Conservation (phyloP, 2,888 invertebrate species). For the Drosophila recens region DNA sequence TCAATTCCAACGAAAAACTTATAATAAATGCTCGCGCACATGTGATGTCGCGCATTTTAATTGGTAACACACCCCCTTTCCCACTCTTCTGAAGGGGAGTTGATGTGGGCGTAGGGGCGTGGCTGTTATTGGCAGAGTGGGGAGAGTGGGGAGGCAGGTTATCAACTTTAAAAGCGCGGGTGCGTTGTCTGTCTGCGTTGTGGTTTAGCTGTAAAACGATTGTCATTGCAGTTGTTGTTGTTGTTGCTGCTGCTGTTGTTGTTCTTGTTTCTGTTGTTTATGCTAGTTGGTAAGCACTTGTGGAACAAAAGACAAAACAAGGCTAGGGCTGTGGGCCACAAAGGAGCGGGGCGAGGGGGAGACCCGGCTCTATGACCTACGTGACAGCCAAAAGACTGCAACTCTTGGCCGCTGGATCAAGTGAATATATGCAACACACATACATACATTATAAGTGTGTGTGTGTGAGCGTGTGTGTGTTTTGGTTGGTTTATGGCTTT, state of each 20-base stretch:
- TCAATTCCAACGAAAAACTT: conserved; percentile 77
- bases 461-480: conserved; percentile 14
- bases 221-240: conserved; percentile 49
- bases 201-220: conserved; percentile 68
- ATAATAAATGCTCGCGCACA: conserved; percentile 79
- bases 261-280: conserved; percentile 37
- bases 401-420: conserved; percentile 66
- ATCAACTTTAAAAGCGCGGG: conserved; percentile 22
- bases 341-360: background rate
- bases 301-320: conserved; percentile 28
- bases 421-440: conserved; percentile 30
- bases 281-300: conserved; percentile 65
- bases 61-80: conserved; percentile 47
- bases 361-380: conserved; percentile 63
- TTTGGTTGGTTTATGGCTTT: conserved; percentile 59
- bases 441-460: too few relatives aligned
- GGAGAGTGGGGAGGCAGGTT: background rate
- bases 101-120: background rate
- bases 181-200: conserved; percentile 43
- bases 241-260: conserved; percentile 35
- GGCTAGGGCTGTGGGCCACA: conserved; percentile 14
- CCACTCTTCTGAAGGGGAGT: background rate
- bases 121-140: background rate
- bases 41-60: conserved; percentile 80
- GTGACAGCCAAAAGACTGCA: conserved; percentile 61